Base-by-base conservation (phyloP, 2,797 vertebrate genomes). In the Sebastes steindachneri region DNA sequence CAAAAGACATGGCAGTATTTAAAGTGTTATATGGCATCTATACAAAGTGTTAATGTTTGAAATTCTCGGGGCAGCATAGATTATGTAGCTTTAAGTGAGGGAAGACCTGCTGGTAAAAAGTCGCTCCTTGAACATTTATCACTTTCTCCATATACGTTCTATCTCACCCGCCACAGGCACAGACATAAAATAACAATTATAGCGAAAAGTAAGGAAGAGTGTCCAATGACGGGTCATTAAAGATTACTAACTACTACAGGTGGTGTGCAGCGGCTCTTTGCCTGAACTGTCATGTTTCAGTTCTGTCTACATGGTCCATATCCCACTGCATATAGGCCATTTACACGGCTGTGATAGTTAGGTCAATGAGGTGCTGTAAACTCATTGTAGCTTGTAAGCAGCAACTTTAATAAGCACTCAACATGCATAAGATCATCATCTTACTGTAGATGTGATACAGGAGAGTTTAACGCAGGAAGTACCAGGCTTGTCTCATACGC, bases 141-240 rank as follows among this genome's bases (percentile, higher is more conserved):
- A 54, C 21, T 76, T 9, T 12, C 12, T 23, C 7, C 19, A 57
- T 76, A 26, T 66, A 6, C 19, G 54, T 62, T 53, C 57, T 28
- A 3, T 51, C 54, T 80, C 35, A 29, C 58, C 23, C 3, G 14
- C 72, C 71, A 73, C 25, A 77, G 62, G 58, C 54, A 48, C 14
- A 68, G n/a, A 68, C 58, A 57, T 45, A 23, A 79, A 73, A n/a
- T 33, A 74, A 51, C 25, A 45, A 76, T 81, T 41, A 58, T 25
- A 65, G 25, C 66, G 19, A 51, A 67, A 82, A 80, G 23, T 33
- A 25, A 58, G 48, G 23, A 14, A 10, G 45, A 15, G 7, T 19
- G 21, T 55, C 11, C 12, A 48, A 3, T 68, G 55, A 60, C 31
- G 48, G 14, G 41, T 71, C 19, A 19, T 54, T 64, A 63, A 58